These are phyloP conservation scores for Caenorhabditis inopinata DNA, from an alignment of 1,140 invertebrate genomes.

Conservation along the genomic window DNA sequence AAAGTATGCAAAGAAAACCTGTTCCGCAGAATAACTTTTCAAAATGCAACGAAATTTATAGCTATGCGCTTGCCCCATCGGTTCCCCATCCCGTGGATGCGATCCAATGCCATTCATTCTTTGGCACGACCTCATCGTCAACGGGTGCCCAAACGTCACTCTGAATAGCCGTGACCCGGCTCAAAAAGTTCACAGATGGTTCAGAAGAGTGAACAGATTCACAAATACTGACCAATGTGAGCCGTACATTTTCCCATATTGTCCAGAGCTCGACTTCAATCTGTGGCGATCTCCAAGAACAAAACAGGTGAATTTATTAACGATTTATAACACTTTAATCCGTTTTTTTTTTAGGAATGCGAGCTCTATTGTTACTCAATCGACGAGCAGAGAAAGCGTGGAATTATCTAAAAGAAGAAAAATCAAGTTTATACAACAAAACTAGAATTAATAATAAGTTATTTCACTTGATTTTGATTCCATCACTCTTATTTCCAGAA, in stretches of 20 bases:
- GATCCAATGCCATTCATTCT: slow-evolving; percentile 66
- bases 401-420: slow-evolving; percentile 53
- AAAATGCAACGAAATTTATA: slow-evolving; percentile 35
- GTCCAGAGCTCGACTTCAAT: slow-evolving; percentile 65
- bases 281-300: slow-evolving; percentile 65
- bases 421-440: background rate
- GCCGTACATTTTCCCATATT: slow-evolving; percentile 66
- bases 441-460: slow-evolving; percentile 25
- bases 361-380: slow-evolving; percentile 61
- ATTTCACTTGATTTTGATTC: background rate
- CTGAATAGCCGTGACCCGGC: slow-evolving; percentile 66
- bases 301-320: slow-evolving; percentile 56
- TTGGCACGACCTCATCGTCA: slow-evolving; percentile 66
- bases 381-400: slow-evolving; percentile 60
- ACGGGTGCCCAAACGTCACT: slow-evolving; percentile 66
- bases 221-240: slow-evolving; percentile 66
- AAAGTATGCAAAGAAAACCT: no score
- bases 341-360: slow-evolving; percentile 51
- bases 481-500: no score
- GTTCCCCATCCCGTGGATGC: slow-evolving; percentile 65
- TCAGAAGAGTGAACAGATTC: slow-evolving; percentile 65
- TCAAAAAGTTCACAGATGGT: slow-evolving; percentile 66
- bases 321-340: background rate
- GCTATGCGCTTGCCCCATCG: slow-evolving; percentile 65
- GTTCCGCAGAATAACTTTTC: no score